Conservation (phyloP, 2,888 invertebrate genomes). For the Drosophila cracens region DNA sequence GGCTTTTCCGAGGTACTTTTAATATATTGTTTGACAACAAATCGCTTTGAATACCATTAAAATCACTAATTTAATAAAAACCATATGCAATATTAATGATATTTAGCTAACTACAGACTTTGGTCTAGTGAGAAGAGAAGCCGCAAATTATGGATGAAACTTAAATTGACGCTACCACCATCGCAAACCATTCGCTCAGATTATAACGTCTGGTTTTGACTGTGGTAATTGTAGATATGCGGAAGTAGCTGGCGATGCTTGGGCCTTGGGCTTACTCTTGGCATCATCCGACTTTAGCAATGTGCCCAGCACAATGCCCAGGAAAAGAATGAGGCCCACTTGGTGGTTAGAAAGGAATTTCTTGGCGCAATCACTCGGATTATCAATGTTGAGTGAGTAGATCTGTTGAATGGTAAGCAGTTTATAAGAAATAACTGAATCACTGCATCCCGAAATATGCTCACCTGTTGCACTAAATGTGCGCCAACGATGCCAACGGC, state of each 20-base stretch:
- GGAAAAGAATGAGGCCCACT: conserved; percentile 92
- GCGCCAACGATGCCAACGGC: conserved; percentile 88
- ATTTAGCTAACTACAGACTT: conserved; percentile 64
- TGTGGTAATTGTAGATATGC: conserved; percentile 53
- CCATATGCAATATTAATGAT: conserved; percentile 41
- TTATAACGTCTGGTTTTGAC: conserved; percentile 72
- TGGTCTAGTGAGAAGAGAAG: conserved; percentile 54
- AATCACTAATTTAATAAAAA: conserved; percentile 33
- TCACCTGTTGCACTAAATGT: conserved; percentile 91
- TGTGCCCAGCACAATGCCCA: conserved; percentile 90
- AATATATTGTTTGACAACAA: conserved; percentile 37
- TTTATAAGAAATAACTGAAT: conserved; percentile 80
- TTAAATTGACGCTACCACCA: conserved; percentile 26
- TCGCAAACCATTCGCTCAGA: conserved; percentile 39
- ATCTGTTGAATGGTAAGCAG: conserved; percentile 86
- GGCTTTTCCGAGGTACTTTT: conserved; percentile 27
- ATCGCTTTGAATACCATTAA: conserved; percentile 32
- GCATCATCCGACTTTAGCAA: conserved; percentile 79
- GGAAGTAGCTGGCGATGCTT: conserved; percentile 34
- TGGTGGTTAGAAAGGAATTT: conserved; percentile 96
- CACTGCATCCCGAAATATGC: not conserved
- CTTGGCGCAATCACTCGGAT: conserved; percentile 93
- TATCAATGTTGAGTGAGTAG: conserved; percentile 92
- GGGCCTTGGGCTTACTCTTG: conserved; percentile 34
- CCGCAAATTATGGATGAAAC: conserved; percentile 29